phyloP scores from a whole-genome alignment of 2,797 vertebrate species.

The Rhyacichthys aspro region DNA sequence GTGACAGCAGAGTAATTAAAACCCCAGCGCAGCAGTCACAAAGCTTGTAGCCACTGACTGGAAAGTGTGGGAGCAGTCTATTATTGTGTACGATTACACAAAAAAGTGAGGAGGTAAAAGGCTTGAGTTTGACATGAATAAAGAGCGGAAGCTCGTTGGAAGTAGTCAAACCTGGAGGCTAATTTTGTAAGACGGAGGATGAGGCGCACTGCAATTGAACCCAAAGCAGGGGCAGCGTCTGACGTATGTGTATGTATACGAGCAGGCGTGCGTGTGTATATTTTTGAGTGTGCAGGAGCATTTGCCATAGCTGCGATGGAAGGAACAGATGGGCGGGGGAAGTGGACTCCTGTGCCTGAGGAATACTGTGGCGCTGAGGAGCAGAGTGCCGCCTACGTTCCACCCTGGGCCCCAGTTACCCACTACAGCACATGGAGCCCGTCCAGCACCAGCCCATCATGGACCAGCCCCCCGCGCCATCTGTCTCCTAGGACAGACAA shows the following conservation, averaged over 20 bases:
- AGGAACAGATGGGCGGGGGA: conserved; percentile 83
- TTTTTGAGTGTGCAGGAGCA: conserved; percentile 51
- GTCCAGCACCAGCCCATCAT: conserved; percentile 78
- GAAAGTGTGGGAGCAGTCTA: conserved; percentile 36
- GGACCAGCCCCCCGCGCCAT: conserved; percentile 76
- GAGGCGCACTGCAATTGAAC: conserved; percentile 65
- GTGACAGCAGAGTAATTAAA: conserved; percentile 41
- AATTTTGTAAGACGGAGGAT: conserved; percentile 47
- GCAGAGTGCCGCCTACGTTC: conserved; percentile 81
- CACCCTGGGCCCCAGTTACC: conserved; percentile 79
- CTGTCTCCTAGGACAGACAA: conserved; percentile 80
- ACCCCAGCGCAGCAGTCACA: conserved; percentile 23
- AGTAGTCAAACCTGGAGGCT: conserved; percentile 52
- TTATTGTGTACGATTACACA: conserved; percentile 38
- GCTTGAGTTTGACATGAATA: conserved; percentile 34
- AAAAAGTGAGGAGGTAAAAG: conserved; percentile 7
- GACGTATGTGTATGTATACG: conserved; percentile 54
- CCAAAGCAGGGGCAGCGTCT: conserved; percentile 51
- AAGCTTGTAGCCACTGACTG: conserved; percentile 28
- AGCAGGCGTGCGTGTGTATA: conserved; percentile 47
- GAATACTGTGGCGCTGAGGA: conserved; percentile 77
- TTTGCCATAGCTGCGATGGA: conserved; percentile 65
- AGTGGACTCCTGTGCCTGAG: conserved; percentile 80
- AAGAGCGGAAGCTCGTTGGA: conserved; percentile 38
- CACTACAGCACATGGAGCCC: conserved; percentile 79